Evolutionary conservation across 2,797 vertebrate genomes (phyloP), one percentile per base, ranked within the genome.

Genomic region (Acanthurus lineatus): DNA sequence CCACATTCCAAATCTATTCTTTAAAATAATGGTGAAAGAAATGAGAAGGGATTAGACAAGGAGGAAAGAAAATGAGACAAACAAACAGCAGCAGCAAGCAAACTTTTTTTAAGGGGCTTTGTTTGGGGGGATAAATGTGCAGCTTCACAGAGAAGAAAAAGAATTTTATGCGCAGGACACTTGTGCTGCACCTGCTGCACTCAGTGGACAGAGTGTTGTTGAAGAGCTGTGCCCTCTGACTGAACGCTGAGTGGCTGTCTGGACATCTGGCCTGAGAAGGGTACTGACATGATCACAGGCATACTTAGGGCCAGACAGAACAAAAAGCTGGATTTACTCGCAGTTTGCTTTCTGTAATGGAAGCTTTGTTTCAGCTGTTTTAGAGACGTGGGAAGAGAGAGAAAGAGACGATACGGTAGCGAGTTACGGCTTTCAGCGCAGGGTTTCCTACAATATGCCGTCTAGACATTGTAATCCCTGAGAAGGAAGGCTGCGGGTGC

Each of bases 391-490:
- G 66, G 73, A 70, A 32, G 32, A 63, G 63, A 85, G 61, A 81
- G 56, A 49, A 60, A 49, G 53, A 32, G 57, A 35, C 20, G n/a
- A 57, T 48, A 16, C 48, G 8, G 42, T 48, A 49, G 51, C 60
- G 72, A 86, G 68, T 74, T 77, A 59, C 16, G 42, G 72, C 75
- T 74, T 79, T 85, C 64, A 64, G 62, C 68, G 67, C 70, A 68
- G 49, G 61, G 82, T 75, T 86, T 78, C 73, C 67, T 78, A 67
- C 16, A 49, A 79, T 76, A 53, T 80, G 56, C 82, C 58, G 86
- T 93, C 91, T 93, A 91, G 89, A 91, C 89, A 20, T 57, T 71
- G 49, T 90, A 88, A 91, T 92, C 85, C 90, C 74, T 4, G 42
- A 67, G 65, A 88, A 81, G 71, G 72, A 78, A 82, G 61, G 56